A percentile compares a stretch with the other conserved stretches of the same genome.
These are phyloP conservation scores for Thamnaconus septentrionalis DNA, from an alignment of 2,113 vertebrate genomes.

Conservation along the genomic window DNA sequence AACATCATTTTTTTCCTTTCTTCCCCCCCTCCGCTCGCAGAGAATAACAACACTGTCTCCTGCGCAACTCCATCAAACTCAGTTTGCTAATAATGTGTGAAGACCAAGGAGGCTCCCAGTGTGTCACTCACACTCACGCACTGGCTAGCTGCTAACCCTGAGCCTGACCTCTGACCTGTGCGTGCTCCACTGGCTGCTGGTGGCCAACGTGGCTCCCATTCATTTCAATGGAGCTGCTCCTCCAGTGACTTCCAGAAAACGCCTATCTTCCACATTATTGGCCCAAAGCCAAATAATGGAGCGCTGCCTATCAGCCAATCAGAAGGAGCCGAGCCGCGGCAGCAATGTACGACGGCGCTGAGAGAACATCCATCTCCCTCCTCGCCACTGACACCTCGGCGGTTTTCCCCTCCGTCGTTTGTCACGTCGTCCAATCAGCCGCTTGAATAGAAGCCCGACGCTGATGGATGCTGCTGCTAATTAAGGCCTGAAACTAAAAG, in stretches of 20 bases:
- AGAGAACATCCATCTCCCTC: conserved; percentile 89
- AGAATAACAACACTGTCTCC: conserved; percentile 72
- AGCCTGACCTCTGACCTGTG: too few species aligned
- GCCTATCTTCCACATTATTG: not conserved
- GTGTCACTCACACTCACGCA: conserved; percentile 73
- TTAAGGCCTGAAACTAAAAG: conserved; percentile 80
- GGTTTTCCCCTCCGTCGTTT: conserved; percentile 93
- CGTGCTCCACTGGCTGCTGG: too few species aligned
- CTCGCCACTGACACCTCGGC: conserved; percentile 81
- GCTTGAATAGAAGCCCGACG: conserved; percentile 85
- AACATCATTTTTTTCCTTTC: conserved; percentile 79
- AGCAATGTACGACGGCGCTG: conserved; percentile 76
- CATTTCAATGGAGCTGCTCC: too few species aligned
- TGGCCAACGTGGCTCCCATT: too few species aligned
- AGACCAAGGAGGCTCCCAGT: conserved; percentile 60
- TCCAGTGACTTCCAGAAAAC: conserved; percentile 62
- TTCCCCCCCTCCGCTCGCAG: conserved; percentile 36
- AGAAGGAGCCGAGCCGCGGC: too few species aligned
- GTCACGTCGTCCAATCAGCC: conserved; percentile 89
- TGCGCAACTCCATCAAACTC: conserved; percentile 75
- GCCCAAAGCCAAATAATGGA: too few species aligned
- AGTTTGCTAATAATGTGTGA: conserved; percentile 78
- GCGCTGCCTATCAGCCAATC: too few species aligned
- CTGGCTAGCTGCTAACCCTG: too few species aligned
- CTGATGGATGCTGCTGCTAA: conserved; percentile 88